A percentile compares a stretch with the other conserved stretches of the same genome.
phyloP scores from a whole-genome alignment of 23 tunicate genomes.

The Clavelina lepadiformis region DNA sequence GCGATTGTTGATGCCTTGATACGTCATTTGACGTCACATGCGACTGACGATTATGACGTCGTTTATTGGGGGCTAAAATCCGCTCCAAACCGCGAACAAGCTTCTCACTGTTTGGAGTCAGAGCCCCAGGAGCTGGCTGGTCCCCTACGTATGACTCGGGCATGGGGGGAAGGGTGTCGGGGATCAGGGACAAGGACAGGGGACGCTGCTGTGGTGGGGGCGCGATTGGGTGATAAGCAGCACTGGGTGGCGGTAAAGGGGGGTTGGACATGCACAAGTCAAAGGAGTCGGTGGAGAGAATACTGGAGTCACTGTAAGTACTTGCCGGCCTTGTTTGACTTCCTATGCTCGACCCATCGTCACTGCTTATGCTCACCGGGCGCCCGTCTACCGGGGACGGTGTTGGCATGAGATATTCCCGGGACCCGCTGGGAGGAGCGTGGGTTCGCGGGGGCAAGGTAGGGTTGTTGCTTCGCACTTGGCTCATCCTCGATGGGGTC shows the following conservation, averaged over 20 bases:
- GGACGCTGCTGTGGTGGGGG: conserved; percentile 28
- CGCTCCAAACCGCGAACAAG: conserved; percentile 50
- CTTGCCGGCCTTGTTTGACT: conserved; percentile 50
- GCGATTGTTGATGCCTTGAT: too few species aligned
- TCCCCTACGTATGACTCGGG: not conserved
- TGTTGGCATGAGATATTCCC: conserved; percentile 33
- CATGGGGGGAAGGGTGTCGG: conserved; percentile 38
- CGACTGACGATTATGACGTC: conserved; percentile 19
- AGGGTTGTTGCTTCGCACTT: not conserved
- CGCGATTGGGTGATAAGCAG: not conserved
- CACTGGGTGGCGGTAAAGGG: not conserved
- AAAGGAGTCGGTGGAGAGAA: conserved; percentile 72
- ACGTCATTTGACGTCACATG: not conserved
- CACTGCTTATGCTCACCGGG: conserved; percentile 48
- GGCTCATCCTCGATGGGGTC: not conserved
- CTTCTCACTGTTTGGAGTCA: conserved; percentile 74
- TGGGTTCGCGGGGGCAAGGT: conserved; percentile 4
- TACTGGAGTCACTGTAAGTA: conserved; percentile 76
- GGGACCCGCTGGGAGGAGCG: conserved; percentile 6
- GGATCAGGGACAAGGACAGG: conserved; percentile 16
- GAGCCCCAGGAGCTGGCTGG: conserved; percentile 30
- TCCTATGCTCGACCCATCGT: conserved; percentile 42
- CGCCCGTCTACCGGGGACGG: conserved; percentile 34
- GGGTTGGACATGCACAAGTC: conserved; percentile 54
- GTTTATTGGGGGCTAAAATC: conserved; percentile 47